These are phyloP conservation scores for Pristionchus arcanus DNA, from an alignment of 2,888 invertebrate genomes.

Conservation along the genomic window DNA sequence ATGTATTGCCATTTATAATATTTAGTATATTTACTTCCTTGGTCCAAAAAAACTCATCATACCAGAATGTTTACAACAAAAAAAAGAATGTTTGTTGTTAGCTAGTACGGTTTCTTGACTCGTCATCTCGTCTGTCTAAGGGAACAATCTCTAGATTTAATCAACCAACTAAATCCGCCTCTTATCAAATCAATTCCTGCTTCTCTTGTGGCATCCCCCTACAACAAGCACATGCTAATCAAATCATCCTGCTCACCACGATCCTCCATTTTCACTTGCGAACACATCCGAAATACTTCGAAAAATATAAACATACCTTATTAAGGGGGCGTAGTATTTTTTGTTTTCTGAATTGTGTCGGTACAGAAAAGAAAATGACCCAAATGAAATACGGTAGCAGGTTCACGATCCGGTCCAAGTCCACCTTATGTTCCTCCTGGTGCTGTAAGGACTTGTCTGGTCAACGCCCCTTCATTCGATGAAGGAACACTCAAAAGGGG, in stretches of 20 bases:
- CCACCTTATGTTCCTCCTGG: slow-evolving; percentile 53
- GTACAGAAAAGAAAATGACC: background rate
- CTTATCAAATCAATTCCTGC: slow-evolving; percentile 29
- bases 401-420: slow-evolving; percentile 20
- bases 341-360: background rate
- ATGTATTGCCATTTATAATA: too few relatives aligned
- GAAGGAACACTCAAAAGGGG: slow-evolving; percentile 47
- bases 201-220: background rate
- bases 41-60: background rate
- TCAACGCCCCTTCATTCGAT: slow-evolving; percentile 24
- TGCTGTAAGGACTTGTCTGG: slow-evolving; percentile 50
- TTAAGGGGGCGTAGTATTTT: background rate
- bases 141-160: background rate
- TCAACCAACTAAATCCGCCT: background rate
- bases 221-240: background rate
- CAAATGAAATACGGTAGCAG: background rate
- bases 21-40: too few relatives aligned
- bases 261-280: background rate
- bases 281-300: background rate
- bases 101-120: background rate
- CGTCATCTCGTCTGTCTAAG: background rate
- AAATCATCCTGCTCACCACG: background rate
- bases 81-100: too few relatives aligned
- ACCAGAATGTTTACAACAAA: too few relatives aligned
- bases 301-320: background rate